These are phyloP conservation scores for Silurus asotus DNA, from an alignment of 2,113 vertebrate species.

Conservation along the genomic window DNA sequence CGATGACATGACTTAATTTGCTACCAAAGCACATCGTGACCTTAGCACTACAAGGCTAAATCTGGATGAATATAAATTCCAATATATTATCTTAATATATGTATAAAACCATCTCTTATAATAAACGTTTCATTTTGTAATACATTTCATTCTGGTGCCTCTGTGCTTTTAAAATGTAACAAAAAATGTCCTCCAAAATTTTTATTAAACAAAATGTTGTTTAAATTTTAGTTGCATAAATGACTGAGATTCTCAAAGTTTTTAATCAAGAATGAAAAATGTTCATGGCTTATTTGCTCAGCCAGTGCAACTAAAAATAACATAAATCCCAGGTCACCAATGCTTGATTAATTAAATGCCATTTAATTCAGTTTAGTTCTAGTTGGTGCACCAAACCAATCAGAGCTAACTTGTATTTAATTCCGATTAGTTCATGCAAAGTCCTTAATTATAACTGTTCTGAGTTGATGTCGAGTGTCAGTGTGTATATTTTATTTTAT, in stretches of 20 bases:
- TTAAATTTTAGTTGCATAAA: neutral
- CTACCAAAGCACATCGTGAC: neutral
- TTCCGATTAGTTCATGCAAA: neutral
- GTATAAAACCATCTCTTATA: neutral
- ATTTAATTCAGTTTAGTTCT: neutral
- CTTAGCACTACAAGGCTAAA: neutral
- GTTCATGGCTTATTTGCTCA: neutral
- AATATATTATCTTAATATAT: neutral
- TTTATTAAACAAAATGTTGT: neutral
- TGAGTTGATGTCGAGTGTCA: neutral
- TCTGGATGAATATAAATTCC: neutral
- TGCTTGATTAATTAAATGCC: neutral
- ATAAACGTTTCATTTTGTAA: neutral
- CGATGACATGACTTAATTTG: neutral
- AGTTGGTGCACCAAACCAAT: neutral
- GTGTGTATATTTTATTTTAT: too few species aligned
- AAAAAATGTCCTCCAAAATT: neutral
- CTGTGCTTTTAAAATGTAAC: neutral
- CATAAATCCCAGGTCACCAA: neutral
- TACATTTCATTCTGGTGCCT: neutral
- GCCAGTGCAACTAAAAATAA: neutral
- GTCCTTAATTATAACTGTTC: neutral
- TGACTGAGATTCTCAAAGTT: neutral
- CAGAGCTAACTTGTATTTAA: neutral
- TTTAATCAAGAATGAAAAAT: neutral